Percentiles rank a stretch among this genome's conserved stretches.
phyloP scores from a whole-genome alignment of 2,888 invertebrate genomes.

The Fabriciana adippe region DNA sequence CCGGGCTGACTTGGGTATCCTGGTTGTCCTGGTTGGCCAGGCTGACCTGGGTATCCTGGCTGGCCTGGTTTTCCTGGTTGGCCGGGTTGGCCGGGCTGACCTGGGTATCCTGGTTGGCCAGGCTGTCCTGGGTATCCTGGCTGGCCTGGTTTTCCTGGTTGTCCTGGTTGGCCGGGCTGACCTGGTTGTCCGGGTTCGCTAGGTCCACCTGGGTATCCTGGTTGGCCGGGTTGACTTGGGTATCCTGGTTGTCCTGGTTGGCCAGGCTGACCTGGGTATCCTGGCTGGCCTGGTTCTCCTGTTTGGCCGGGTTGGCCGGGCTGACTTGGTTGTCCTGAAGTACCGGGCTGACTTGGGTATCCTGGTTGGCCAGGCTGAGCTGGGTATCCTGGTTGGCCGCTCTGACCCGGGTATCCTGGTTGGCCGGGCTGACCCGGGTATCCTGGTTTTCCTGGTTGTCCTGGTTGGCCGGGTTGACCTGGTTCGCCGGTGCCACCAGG shows the following conservation, averaged over 20 bases:
- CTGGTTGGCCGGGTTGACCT: conserved; percentile 58
- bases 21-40: conserved; percentile 36
- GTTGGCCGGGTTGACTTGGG: conserved; percentile 51
- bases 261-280: conserved; percentile 41
- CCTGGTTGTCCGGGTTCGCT: conserved; percentile 48
- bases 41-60: conserved; percentile 56
- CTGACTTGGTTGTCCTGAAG: conserved; percentile 48
- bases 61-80: conserved; percentile 43
- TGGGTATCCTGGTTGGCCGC: conserved; percentile 45
- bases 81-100: conserved; percentile 40
- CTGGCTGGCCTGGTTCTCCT: conserved; percentile 39
- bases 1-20: conserved; percentile 50
- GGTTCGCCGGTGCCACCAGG: conserved; percentile 42
- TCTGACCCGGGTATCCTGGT: conserved; percentile 43
- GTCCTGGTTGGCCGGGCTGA: conserved; percentile 55
- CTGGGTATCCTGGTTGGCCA: conserved; percentile 43
- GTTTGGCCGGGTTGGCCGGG: conserved; percentile 42
- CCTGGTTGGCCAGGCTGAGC: conserved; percentile 44
- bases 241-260: conserved; percentile 42
- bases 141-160: conserved; percentile 41
- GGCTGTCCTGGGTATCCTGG: conserved; percentile 56
- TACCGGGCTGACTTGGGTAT: conserved; percentile 42
- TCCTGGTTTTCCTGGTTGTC: conserved; percentile 61
- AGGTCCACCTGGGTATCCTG: conserved; percentile 52
- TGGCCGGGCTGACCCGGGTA: conserved; percentile 38